phyloP scores from a whole-genome alignment of 2,888 invertebrate species.

The Sarcophaga carnaria region DNA sequence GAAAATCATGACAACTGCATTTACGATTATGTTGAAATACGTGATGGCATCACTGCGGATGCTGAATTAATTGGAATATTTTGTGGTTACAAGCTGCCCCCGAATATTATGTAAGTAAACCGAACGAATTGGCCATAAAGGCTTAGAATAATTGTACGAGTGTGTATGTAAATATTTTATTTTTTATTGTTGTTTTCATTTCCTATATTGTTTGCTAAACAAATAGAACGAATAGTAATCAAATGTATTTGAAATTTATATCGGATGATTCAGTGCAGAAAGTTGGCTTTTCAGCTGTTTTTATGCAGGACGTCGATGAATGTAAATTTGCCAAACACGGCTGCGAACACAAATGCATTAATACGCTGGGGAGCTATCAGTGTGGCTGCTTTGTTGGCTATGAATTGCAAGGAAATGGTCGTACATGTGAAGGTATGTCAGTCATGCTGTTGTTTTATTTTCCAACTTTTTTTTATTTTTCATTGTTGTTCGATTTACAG shows the following conservation, averaged over 20 bases:
- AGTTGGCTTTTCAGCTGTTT: constrained; percentile 96
- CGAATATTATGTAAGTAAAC: constrained; percentile 87
- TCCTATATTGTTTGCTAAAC: constrained; percentile 38
- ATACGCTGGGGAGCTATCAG: constrained; percentile 93
- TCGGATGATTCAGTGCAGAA: constrained; percentile 98
- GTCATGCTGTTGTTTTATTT: neutral
- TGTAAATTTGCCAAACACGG: constrained; percentile 94
- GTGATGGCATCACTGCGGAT: constrained; percentile 93
- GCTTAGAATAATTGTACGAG: neutral
- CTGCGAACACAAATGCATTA: constrained; percentile 97
- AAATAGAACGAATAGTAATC: constrained; percentile 91
- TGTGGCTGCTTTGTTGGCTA: constrained; percentile 97
- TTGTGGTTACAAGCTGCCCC: constrained; percentile 97
- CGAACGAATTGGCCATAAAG: neutral
- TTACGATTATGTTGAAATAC: constrained; percentile 97
- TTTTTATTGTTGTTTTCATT: neutral
- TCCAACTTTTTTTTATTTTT: too few species aligned
- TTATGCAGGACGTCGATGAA: constrained; percentile 98
- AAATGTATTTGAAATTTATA: constrained; percentile 95
- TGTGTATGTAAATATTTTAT: neutral
- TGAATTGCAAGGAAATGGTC: constrained; percentile 97
- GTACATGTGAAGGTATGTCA: constrained; percentile 94
- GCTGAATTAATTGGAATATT: constrained; percentile 94
- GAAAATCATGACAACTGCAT: constrained; percentile 99
- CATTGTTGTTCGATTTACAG: constrained; percentile 82